Evolutionary conservation across 2,113 vertebrate species (phyloP).

Genomic region (Microtus montanus): DNA sequence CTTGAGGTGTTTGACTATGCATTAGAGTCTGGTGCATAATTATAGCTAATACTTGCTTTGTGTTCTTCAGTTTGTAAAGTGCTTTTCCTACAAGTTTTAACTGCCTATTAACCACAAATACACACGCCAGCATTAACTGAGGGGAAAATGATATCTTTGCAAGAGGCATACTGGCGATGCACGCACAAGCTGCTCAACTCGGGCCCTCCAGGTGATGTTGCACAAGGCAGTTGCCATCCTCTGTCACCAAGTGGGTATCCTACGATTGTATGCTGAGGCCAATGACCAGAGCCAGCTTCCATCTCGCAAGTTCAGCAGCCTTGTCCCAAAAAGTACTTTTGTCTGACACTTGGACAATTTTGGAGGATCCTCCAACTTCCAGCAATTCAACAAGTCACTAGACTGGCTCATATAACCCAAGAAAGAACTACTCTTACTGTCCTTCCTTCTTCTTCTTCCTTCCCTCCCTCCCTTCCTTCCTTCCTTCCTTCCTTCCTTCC

Average conservation of each 20-base stretch:
- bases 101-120: neutral
- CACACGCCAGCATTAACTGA: neutral
- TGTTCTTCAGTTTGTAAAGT: neutral
- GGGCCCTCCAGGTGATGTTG: neutral
- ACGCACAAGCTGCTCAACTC: neutral
- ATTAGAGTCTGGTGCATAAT: slow-evolving; percentile 15
- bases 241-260: neutral
- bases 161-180: neutral
- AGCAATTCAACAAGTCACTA: slow-evolving; percentile 10
- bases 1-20: slow-evolving; percentile 55
- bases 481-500: no score
- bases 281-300: neutral
- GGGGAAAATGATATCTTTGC: neutral
- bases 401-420: neutral
- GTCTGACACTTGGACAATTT: neutral
- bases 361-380: neutral
- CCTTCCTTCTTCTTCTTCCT: neutral
- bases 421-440: neutral
- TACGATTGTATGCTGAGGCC: neutral
- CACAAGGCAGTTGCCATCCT: neutral
- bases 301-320: neutral
- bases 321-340: neutral
- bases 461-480: neutral
- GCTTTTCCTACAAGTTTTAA: slow-evolving; percentile 7
- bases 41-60: slow-evolving; percentile 58